Conservation (phyloP, 2,797 vertebrate species). For the Etheostoma perlongum region DNA sequence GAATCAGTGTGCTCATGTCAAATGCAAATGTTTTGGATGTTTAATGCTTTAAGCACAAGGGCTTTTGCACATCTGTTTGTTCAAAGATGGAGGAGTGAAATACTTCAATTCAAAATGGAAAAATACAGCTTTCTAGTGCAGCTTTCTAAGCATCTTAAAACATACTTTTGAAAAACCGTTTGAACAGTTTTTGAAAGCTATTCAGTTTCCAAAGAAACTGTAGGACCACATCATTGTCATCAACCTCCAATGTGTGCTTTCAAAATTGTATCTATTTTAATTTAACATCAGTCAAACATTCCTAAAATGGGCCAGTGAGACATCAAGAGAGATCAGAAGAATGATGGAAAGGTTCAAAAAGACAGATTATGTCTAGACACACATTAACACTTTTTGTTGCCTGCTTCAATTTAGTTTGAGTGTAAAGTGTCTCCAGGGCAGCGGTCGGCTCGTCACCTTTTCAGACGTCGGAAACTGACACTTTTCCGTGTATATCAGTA, state of each 20-base stretch:
- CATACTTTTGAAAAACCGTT: too few relatives aligned
- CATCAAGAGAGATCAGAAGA: constrained; percentile 20
- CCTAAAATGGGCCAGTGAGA: constrained; percentile 21
- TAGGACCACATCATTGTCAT: constrained; percentile 1
- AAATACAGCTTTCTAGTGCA: background rate
- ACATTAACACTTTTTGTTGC: constrained; percentile 29
- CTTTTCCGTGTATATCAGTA: background rate
- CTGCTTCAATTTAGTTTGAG: constrained; percentile 31
- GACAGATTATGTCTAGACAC: constrained; percentile 22
- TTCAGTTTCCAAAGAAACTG: background rate
- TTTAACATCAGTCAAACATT: constrained; percentile 38
- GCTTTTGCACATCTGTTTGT: constrained; percentile 2
- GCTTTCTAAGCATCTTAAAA: background rate
- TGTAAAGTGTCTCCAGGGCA: constrained; percentile 25
- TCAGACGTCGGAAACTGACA: constrained; percentile 14
- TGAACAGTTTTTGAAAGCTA: background rate
- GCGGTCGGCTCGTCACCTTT: background rate
- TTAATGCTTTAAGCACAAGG: background rate
- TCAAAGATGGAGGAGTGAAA: background rate
- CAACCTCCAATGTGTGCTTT: background rate
- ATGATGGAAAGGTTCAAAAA: constrained; percentile 42
- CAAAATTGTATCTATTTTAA: constrained; percentile 44
- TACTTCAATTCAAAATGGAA: background rate
- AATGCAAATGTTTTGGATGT: background rate
- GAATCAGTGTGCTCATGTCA: background rate